phyloP scores from a whole-genome alignment of 2,797 vertebrate species.

The Cossypha niveicapilla region DNA sequence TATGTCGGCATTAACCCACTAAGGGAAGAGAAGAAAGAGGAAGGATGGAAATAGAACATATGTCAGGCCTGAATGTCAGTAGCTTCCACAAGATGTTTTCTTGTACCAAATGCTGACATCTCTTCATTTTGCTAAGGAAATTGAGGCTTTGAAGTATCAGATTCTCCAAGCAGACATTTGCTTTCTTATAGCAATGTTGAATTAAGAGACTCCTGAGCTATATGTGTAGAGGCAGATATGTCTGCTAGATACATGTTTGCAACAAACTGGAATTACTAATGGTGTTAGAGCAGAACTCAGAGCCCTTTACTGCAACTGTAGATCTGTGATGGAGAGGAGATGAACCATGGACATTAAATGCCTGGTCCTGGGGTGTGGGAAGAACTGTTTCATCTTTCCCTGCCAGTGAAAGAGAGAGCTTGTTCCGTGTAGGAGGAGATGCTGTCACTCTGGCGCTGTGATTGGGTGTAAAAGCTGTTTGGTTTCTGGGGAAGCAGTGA shows the following conservation, averaged over 20 bases:
- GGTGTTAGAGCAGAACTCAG: background rate
- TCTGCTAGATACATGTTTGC: background rate
- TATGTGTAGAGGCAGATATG: background rate
- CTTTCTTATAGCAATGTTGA: background rate
- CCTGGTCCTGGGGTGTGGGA: background rate
- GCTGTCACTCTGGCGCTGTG: background rate
- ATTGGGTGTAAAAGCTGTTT: background rate
- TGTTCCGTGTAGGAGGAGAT: background rate
- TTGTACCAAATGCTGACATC: background rate
- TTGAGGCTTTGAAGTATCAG: background rate
- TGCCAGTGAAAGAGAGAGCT: background rate
- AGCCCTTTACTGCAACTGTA: background rate
- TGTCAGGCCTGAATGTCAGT: background rate
- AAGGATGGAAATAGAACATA: background rate
- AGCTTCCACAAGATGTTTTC: background rate
- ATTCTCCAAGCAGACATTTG: background rate
- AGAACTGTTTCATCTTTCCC: background rate
- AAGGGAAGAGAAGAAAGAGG: background rate
- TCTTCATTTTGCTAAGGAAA: background rate
- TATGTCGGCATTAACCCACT: background rate
- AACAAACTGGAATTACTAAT: background rate
- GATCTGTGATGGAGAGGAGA: background rate
- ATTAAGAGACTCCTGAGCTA: background rate
- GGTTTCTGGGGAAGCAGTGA: background rate
- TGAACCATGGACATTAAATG: accelerated